These are phyloP conservation scores for Rhagologus leucostigma DNA, from an alignment of 2,113 vertebrate genomes.

Conservation along the genomic window DNA sequence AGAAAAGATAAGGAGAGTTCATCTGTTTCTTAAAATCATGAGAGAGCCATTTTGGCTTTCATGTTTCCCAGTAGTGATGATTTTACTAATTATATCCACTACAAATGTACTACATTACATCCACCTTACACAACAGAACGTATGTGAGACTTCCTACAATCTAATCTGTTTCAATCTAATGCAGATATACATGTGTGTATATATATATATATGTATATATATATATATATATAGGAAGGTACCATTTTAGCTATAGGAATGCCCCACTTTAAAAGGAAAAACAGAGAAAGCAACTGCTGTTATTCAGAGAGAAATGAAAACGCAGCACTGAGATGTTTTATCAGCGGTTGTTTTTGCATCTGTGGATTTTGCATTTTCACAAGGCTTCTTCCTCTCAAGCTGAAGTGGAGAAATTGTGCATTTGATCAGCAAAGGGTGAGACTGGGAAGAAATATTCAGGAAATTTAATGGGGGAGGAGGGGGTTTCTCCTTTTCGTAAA, in stretches of 20 bases:
- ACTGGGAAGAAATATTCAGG: not conserved
- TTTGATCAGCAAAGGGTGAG: not conserved
- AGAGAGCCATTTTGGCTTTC: not conserved
- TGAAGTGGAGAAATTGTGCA: not conserved
- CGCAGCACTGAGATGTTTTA: not conserved
- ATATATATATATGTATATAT: too few species aligned
- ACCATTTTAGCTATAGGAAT: not conserved
- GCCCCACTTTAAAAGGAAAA: not conserved
- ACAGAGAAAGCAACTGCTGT: not conserved
- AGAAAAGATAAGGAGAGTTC: not conserved
- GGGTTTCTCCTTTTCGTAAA: not conserved
- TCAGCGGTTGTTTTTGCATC: not conserved
- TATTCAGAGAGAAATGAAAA: not conserved
- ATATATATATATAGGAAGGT: not conserved
- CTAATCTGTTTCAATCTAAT: not conserved
- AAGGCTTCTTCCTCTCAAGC: not conserved
- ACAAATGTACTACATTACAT: not conserved
- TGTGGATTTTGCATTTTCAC: not conserved
- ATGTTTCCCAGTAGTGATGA: not conserved
- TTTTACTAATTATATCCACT: not conserved
- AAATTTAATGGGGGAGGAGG: rapidly evolving
- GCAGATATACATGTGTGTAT: not conserved
- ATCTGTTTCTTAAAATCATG: not conserved
- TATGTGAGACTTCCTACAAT: too few species aligned
- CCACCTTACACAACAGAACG: not conserved